A percentile compares a stretch with the other conserved stretches of the same genome.
Evolutionary conservation across 1,140 invertebrate species (phyloP).

Genomic region (Eciton burchellii): DNA sequence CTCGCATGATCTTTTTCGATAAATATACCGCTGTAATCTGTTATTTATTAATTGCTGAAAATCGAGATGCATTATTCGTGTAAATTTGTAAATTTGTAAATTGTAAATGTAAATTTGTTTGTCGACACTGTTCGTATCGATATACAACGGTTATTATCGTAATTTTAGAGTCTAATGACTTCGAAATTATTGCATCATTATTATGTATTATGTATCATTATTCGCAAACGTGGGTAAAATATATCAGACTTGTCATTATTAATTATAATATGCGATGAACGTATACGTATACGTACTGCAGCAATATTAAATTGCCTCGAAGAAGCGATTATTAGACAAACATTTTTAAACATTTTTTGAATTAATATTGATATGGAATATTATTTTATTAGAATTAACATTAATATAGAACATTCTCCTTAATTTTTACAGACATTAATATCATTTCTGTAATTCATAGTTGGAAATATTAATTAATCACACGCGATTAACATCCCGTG

Average conservation of each 20-base stretch:
- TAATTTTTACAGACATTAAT: too few relatives aligned
- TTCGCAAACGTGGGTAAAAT: too few relatives aligned
- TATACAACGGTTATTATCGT: too few relatives aligned
- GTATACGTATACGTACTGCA: background rate
- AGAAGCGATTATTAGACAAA: background rate
- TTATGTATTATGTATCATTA: constrained; percentile 12
- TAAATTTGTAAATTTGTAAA: too few relatives aligned
- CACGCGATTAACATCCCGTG: too few relatives aligned
- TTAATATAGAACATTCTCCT: too few relatives aligned
- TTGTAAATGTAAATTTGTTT: background rate
- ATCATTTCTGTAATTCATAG: too few relatives aligned
- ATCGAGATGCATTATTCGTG: too few relatives aligned
- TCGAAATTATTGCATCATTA: too few relatives aligned
- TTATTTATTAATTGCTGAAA: background rate
- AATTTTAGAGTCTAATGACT: too few relatives aligned
- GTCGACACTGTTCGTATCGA: background rate
- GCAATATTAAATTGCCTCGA: background rate
- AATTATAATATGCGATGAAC: background rate
- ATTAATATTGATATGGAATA: background rate
- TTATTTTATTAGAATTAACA: too few relatives aligned
- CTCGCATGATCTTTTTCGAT: background rate
- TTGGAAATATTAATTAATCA: background rate
- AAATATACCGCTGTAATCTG: background rate
- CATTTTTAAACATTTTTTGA: background rate
- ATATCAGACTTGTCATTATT: background rate